Conservation (phyloP, 2,797 vertebrate species). For the Ctenochaetus hawaiiensis region DNA sequence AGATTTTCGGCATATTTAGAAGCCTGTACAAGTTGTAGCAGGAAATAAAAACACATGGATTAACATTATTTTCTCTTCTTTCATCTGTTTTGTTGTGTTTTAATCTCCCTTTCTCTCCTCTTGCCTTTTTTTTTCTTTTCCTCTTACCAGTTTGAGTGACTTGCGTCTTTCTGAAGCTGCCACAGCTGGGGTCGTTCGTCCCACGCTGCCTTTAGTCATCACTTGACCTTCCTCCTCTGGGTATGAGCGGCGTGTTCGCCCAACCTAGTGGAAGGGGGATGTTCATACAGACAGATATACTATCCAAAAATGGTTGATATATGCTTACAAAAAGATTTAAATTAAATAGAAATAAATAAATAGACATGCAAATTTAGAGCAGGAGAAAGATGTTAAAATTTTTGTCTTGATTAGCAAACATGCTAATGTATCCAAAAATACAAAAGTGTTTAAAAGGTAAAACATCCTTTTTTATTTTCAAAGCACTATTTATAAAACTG, state of each 20-base stretch:
- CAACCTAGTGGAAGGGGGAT: slow-evolving; percentile 49
- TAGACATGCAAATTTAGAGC: neutral
- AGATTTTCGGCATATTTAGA: neutral
- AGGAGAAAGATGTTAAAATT: neutral
- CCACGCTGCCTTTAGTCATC: slow-evolving; percentile 61
- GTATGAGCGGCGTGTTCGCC: slow-evolving; percentile 79
- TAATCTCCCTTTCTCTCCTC: neutral
- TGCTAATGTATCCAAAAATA: neutral
- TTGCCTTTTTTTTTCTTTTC: neutral
- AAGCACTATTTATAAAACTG: neutral
- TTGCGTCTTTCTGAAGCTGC: slow-evolving; percentile 88
- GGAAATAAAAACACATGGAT: neutral
- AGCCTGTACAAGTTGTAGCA: neutral
- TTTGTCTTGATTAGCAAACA: neutral
- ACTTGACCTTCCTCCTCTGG: slow-evolving; percentile 75
- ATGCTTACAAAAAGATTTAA: neutral
- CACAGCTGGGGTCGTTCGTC: slow-evolving; percentile 81
- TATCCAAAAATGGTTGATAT: neutral
- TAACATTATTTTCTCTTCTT: neutral
- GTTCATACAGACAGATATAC: neutral
- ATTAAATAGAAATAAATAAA: neutral
- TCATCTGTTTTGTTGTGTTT: neutral
- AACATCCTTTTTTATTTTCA: neutral
- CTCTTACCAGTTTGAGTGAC: slow-evolving; percentile 90
- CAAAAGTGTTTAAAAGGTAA: neutral